These are phyloP conservation scores for Atrina japonica DNA, from an alignment of 2,888 invertebrate species.

Conservation along the genomic window DNA sequence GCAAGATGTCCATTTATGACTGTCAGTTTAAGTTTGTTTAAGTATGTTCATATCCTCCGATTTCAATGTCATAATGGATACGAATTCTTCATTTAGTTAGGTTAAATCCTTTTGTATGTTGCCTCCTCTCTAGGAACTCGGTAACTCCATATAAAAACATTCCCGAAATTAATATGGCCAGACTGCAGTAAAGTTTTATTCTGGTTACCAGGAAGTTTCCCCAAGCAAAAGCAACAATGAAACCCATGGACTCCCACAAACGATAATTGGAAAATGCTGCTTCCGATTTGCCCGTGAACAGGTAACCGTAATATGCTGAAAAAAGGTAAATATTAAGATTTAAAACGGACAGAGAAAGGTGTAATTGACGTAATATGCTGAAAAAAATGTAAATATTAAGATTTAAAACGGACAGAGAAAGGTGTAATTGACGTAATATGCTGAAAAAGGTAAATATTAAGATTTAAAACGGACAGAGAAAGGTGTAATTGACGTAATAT, in stretches of 20 bases:
- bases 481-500: slow-evolving; percentile 57
- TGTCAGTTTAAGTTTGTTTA: too few species aligned
- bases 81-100: too few species aligned
- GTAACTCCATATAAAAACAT: slow-evolving; percentile 50
- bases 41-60: too few species aligned
- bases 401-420: background rate
- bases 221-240: slow-evolving; percentile 91
- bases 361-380: too few species aligned
- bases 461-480: slow-evolving; percentile 39
- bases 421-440: too few species aligned
- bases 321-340: slow-evolving; percentile 15
- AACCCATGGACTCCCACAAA: slow-evolving; percentile 94
- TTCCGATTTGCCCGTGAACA: slow-evolving; percentile 56
- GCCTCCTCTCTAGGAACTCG: slow-evolving; percentile 45
- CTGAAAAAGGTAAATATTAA: background rate
- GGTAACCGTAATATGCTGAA: slow-evolving; percentile 59
- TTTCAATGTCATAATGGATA: too few species aligned
- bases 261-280: slow-evolving; percentile 58
- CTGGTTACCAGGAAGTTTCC: slow-evolving; percentile 89
- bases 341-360: background rate
- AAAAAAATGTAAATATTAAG: slow-evolving; percentile 9
- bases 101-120: background rate
- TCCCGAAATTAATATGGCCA: slow-evolving; percentile 49
- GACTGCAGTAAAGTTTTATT: slow-evolving; percentile 85
- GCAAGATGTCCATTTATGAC: too few species aligned